phyloP scores from a whole-genome alignment of 2,113 vertebrate genomes.

The human region DNA sequence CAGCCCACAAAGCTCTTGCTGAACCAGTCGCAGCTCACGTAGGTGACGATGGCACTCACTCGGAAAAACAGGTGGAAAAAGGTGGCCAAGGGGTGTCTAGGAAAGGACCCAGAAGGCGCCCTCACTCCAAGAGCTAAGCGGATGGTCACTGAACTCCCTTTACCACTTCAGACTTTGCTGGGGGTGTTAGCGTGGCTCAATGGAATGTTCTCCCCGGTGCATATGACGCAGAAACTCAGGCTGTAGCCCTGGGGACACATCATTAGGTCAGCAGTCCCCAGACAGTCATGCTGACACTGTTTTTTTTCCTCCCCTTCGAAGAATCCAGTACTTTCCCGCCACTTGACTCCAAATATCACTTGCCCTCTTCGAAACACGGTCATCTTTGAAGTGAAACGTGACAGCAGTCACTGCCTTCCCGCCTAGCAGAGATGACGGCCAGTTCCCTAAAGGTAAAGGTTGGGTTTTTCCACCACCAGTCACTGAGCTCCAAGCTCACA shows the following conservation, averaged over 20 bases:
- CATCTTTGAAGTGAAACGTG: constrained; percentile 15
- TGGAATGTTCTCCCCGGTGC: accelerated
- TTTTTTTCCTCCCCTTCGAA: background rate
- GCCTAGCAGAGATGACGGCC: background rate
- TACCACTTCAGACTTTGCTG: background rate
- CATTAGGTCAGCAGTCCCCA: background rate
- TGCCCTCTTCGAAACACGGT: background rate
- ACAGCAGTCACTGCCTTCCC: background rate
- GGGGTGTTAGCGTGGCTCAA: too few species aligned
- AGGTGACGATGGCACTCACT: constrained; percentile 89
- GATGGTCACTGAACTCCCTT: background rate
- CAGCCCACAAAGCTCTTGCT: constrained; percentile 92
- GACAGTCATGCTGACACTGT: background rate
- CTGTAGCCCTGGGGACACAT: background rate
- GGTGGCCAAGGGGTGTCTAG: constrained; percentile 91
- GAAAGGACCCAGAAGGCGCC: constrained; percentile 27
- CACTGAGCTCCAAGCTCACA: accelerated
- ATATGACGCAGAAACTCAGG: background rate
- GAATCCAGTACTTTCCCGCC: constrained; percentile 69
- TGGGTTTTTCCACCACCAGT: background rate
- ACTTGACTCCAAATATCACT: background rate
- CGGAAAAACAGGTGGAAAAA: constrained; percentile 96
- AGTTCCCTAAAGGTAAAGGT: constrained; percentile 68
- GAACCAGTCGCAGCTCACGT: constrained; percentile 91
- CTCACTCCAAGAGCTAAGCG: background rate